A percentile compares a stretch with the other conserved stretches of the same genome.
Conservation (phyloP, 2,888 invertebrate genomes). For the Ethmia dodecea region DNA sequence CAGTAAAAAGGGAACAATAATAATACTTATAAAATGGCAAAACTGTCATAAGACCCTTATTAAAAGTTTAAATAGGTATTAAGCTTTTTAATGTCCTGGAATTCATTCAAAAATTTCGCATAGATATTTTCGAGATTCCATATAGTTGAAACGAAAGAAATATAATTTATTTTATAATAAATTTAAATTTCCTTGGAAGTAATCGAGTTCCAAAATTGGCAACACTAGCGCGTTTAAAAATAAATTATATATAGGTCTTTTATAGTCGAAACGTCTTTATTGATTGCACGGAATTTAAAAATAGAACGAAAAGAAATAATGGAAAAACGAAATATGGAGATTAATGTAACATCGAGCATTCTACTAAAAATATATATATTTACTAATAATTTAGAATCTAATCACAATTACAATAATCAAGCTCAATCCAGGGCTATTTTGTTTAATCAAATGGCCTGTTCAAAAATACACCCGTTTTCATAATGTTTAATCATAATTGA, state of each 20-base stretch:
- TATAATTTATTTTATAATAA: slow-evolving; percentile 6
- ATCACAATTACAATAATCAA: slow-evolving; percentile 15
- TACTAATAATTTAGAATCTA: slow-evolving; percentile 14
- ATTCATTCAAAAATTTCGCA: slow-evolving; percentile 27
- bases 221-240: slow-evolving; percentile 10
- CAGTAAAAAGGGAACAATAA: slow-evolving; percentile 1
- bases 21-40: slow-evolving; percentile 23
- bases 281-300: too few relatives aligned
- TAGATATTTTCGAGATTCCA: slow-evolving; percentile 33
- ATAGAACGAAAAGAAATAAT: too few relatives aligned
- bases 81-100: slow-evolving; percentile 11
- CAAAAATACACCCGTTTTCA: too few relatives aligned
- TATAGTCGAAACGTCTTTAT: neutral
- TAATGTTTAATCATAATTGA: too few relatives aligned
- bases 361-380: slow-evolving; percentile 8
- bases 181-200: slow-evolving; percentile 15
- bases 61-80: neutral
- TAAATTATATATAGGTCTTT: slow-evolving; percentile 3
- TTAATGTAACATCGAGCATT: slow-evolving; percentile 1
- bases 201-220: slow-evolving; percentile 14
- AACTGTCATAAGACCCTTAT: slow-evolving; percentile 9
- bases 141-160: slow-evolving; percentile 1
- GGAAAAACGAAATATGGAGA: too few relatives aligned
- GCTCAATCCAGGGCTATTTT: slow-evolving; percentile 22
- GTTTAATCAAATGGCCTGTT: too few relatives aligned